These are phyloP conservation scores for Sphinx pinastri DNA, from an alignment of 2,888 invertebrate genomes.

Conservation along the genomic window DNA sequence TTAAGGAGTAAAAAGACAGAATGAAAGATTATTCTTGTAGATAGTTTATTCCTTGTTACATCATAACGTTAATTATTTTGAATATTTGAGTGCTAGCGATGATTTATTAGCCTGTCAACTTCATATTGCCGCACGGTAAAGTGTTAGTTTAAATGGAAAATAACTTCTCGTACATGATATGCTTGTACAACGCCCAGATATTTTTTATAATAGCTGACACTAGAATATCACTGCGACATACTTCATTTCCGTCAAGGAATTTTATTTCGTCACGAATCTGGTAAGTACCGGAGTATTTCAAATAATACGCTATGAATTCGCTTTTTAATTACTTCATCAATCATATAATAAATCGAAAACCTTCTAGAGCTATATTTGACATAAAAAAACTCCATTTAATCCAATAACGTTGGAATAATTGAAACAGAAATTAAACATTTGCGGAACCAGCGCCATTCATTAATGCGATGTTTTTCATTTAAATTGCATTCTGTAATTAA, in stretches of 20 bases:
- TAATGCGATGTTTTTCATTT: background rate
- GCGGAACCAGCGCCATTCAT: background rate
- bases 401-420: slow-evolving; percentile 4
- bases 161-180: too few species aligned
- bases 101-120: too few species aligned
- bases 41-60: too few species aligned
- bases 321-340: background rate
- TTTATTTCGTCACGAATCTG: background rate
- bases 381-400: background rate
- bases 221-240: background rate
- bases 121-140: too few species aligned
- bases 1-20: too few species aligned
- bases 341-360: background rate
- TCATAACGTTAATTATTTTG: too few species aligned
- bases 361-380: too few species aligned
- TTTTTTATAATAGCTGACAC: background rate
- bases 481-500: slow-evolving; percentile 16
- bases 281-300: background rate
- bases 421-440: background rate
- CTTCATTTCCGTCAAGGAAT: background rate
- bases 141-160: too few species aligned
- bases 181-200: background rate
- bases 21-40: too few species aligned
- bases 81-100: too few species aligned
- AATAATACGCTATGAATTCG: background rate